These are phyloP conservation scores for Nymphalis urticae DNA, from an alignment of 2,888 invertebrate genomes.

Conservation along the genomic window DNA sequence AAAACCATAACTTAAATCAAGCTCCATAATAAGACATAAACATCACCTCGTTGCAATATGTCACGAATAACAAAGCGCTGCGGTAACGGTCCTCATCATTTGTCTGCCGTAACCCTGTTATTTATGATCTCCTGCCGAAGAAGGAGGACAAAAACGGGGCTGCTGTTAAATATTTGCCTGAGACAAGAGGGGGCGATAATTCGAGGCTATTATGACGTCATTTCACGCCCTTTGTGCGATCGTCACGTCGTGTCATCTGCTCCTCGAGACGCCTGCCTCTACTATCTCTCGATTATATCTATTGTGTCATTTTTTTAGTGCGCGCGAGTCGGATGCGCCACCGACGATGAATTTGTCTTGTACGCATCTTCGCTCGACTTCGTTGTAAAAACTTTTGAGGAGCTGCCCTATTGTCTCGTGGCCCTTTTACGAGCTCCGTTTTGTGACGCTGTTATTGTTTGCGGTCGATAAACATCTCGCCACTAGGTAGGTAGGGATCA, in stretches of 20 bases:
- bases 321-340: conserved; percentile 77
- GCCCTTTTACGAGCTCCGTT: conserved; percentile 78
- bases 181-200: conserved; percentile 82
- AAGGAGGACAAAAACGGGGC: conserved; percentile 75
- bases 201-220: conserved; percentile 82
- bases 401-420: conserved; percentile 77
- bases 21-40: conserved; percentile 79
- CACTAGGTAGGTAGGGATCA: conserved; percentile 79
- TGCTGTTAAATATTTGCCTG: conserved; percentile 81
- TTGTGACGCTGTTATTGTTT: conserved; percentile 81
- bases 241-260: conserved; percentile 81
- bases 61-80: conserved; percentile 74
- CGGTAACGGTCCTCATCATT: conserved; percentile 79
- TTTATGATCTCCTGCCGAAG: conserved; percentile 77
- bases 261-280: conserved; percentile 78
- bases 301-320: conserved; percentile 78
- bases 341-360: conserved; percentile 79
- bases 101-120: conserved; percentile 74
- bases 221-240: conserved; percentile 80
- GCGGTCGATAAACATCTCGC: conserved; percentile 81
- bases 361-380: conserved; percentile 73
- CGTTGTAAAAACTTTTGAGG: conserved; percentile 75
- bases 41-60: conserved; percentile 75
- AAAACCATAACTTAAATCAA: conserved; percentile 59
- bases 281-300: conserved; percentile 81